phyloP scores from a whole-genome alignment of 2,888 invertebrate species.

The Drosophila kanekoi region DNA sequence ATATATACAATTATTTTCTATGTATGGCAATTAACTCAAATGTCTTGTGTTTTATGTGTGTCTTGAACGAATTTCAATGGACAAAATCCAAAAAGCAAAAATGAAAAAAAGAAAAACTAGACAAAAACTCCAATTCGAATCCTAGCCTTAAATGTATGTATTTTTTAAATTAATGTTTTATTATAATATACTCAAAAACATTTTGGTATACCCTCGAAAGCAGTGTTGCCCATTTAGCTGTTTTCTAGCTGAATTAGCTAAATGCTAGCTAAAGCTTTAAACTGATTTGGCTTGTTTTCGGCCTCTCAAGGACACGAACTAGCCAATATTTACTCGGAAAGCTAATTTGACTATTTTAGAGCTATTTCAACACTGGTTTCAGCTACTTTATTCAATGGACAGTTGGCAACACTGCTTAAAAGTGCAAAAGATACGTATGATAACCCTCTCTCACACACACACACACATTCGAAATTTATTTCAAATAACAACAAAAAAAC shows the following conservation, averaged over 20 bases:
- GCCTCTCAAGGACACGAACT: too few species aligned
- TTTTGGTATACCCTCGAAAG: constrained; percentile 60
- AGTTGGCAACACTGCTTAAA: constrained; percentile 2
- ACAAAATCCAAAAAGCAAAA: constrained; percentile 13
- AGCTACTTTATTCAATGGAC: too few species aligned
- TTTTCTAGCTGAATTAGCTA: too few species aligned
- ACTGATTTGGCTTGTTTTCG: too few species aligned
- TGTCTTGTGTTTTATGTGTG: constrained; percentile 42
- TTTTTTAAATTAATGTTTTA: constrained; percentile 22
- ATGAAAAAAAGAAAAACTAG: background rate
- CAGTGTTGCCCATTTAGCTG: too few species aligned
- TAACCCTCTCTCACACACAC: constrained; percentile 28
- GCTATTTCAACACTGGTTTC: too few species aligned
- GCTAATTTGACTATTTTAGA: too few species aligned
- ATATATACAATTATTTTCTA: constrained; percentile 57
- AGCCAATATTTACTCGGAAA: too few species aligned
- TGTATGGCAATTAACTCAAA: constrained; percentile 46
- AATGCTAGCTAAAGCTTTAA: too few species aligned
- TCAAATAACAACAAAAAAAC: constrained; percentile 55
- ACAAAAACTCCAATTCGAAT: constrained; percentile 48
- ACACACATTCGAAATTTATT: constrained; percentile 67
- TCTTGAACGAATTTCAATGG: constrained; percentile 37
- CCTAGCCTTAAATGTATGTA: constrained; percentile 57
- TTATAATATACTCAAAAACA: constrained; percentile 49
- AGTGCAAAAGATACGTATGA: constrained; percentile 60